Base-by-base conservation (phyloP, 2,797 vertebrate species). In the Hirundo rustica region DNA sequence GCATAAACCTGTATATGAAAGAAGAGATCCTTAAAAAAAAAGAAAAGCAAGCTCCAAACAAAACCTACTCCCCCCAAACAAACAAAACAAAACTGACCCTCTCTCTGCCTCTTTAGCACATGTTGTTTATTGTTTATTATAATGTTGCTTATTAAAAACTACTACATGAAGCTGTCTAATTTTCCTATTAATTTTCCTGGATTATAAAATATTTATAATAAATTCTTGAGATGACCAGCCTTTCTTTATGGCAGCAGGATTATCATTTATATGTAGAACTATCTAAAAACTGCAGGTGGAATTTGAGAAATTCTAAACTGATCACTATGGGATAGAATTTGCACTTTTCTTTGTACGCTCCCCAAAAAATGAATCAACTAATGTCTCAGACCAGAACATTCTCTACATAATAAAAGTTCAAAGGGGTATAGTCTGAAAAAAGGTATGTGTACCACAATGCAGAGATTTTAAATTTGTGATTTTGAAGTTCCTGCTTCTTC, bases 11-110 rank as follows among this genome's bases (percentile, higher is more conserved):
- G 3, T 44, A 12, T 48, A 23, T 36, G 30, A 73, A 73, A 68
- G 13, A 57, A 65, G 10, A 75, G 20, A 29, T 42, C 2, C 10
- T 78, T 48, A 50, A 47, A 47, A 30, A 54, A 26, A n/a, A 54
- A 26, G 10, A 3, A 6, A 36, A 48, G 0, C 0, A 29, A 88
- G 13, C 4, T 40, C 29, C 42, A 66, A 64, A 14, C 3, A 13
- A 47, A 38, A 11, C 3, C 5, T 2, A 23, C 2, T 38, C 11
- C 12, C 7, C 1, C 11, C 7, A 16, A 23, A 22, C 2, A 64
- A 74, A 42, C 27, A 60, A 72, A 65, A 2, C 2, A 64, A 72
- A 73, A 29, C 3, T 17, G 14, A 38, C 18, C n/a, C n/a, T 55
- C 23, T 51, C 36, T 73, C 4, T 44, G 25, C 12, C 40, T 78